Evolutionary conservation across 1,140 invertebrate genomes (phyloP), one percentile per base, ranked within the genome.

Genomic region (Diabrotica virgifera): DNA sequence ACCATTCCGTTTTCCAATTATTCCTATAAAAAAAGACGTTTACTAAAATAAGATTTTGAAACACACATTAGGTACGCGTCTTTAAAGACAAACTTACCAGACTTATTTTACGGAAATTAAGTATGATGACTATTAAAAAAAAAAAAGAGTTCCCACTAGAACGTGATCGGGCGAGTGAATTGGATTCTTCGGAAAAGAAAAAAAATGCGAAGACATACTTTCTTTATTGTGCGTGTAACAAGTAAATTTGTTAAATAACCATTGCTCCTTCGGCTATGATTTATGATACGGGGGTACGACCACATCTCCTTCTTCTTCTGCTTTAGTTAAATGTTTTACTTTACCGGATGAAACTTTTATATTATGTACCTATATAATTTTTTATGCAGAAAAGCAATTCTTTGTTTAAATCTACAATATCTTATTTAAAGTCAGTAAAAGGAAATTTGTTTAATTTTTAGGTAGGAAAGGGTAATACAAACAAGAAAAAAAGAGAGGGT

Each of bases 31-130:
- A 53, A 62, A 62, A 62, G 38, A 35, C 60, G 36, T 54, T 36
- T 37, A 46, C 51, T 54, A 62, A 62, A 54, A 62, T 62, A 55
- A 54, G 51, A 62, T 60, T 51, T 60, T 36, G 59, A 60, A 60
- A 60, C 46, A 35, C 60, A 62, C 53, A 62, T 62, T 62, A 62
- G 60, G 52, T 62, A 62, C 60, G 60, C 60, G 52, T 62, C 60
- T 62, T 62, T 62, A 62, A 46, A 62, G 51, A 54, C 60, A 40
- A 40, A 24, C 35, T 37, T 36, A 55, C 60, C 52, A 62, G 60
- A 62, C 11, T 62, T 62, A 62, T 62, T 62, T 62, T 62, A 53
- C 60, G 60, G 60, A 54, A 55, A 62, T 62, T 62, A 62, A 53
- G 14, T n/a, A 12, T 53, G 60, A 62, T 55, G 40, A 12, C 52